Conservation (phyloP, 2,888 invertebrate species). For the Colletes collaris region DNA sequence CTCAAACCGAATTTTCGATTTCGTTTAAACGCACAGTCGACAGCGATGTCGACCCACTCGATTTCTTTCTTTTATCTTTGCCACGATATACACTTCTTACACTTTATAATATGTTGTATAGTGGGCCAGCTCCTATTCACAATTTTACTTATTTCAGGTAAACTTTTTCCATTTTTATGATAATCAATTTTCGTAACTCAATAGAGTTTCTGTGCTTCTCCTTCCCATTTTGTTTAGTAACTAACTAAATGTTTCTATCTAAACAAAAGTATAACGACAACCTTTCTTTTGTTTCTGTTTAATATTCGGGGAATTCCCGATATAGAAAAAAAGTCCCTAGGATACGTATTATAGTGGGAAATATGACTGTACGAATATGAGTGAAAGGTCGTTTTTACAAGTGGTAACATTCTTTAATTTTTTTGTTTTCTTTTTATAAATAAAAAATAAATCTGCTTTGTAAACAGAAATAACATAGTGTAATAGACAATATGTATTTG, state of each 20-base stretch:
- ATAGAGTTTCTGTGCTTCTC: too few relatives aligned
- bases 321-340: neutral
- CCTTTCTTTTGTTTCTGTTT: neutral
- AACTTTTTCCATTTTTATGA: neutral
- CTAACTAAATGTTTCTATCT: neutral
- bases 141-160: constrained; percentile 1
- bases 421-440: neutral
- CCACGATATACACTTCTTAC: too few relatives aligned
- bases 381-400: neutral
- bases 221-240: neutral
- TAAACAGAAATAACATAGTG: neutral
- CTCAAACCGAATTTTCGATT: too few relatives aligned
- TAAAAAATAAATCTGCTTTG: constrained; percentile 3
- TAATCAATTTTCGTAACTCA: neutral
- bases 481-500: neutral
- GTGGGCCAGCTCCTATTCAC: neutral
- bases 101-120: constrained; percentile 5
- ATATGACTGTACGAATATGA: neutral
- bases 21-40: too few relatives aligned
- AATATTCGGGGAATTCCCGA: neutral
- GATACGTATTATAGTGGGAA: neutral
- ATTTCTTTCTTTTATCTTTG: too few relatives aligned
- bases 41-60: too few relatives aligned
- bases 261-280: neutral
- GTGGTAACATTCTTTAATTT: constrained; percentile 1